Evolutionary conservation across 1,140 invertebrate species (phyloP).

Genomic region (Calosoma granatense): DNA sequence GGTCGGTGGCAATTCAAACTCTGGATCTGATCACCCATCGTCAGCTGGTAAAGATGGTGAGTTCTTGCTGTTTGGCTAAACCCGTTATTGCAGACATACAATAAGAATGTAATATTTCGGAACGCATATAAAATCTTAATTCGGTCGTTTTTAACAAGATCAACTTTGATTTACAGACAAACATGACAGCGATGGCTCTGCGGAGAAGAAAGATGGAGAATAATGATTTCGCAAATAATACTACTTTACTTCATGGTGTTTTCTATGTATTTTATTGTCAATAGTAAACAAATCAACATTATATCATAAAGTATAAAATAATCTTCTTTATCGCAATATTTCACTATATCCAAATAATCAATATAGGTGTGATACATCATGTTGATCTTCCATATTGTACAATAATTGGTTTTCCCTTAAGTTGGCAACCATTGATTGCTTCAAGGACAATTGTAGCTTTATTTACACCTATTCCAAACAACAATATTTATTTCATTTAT

Average conservation of each 20-base stretch:
- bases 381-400: conserved; percentile 26
- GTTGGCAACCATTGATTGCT: conserved; percentile 28
- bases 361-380: no score
- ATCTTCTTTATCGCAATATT: no score
- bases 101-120: no score
- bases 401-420: conserved; percentile 32
- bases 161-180: not conserved
- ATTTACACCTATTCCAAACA: conserved; percentile 20
- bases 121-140: no score
- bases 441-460: conserved; percentile 25
- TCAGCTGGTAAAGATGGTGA: not conserved
- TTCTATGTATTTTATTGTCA: no score
- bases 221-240: conserved; percentile 13
- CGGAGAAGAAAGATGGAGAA: conserved; percentile 14
- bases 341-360: no score
- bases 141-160: no score
- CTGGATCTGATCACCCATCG: not conserved
- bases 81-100: no score
- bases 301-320: no score
- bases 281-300: no score
- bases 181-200: not conserved
- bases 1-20: not conserved
- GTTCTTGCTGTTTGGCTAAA: no score
- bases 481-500: conserved; percentile 10
- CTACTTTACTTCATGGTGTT: no score